Evolutionary conservation across 2,888 invertebrate species (phyloP), one percentile per base, ranked within the genome.

Genomic region (Pollenia amentaria): DNA sequence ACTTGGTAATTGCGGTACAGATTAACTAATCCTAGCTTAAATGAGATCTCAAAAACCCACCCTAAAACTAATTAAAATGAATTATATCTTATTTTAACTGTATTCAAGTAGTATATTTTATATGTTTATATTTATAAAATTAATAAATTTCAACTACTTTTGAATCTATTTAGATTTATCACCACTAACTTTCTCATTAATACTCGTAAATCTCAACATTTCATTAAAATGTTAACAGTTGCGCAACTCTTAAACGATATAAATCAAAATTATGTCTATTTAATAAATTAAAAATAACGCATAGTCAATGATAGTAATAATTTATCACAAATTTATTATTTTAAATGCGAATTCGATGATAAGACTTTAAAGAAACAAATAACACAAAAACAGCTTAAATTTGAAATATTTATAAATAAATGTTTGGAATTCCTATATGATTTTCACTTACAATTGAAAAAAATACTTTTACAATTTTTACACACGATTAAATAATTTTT

Each of bases 401-500:
- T 48, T 60, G 1, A 69, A 69, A 21, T 60, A 64, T 65, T 65
- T 70, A 73, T 44, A 48, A 73, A 73, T 72, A 77, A 29, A 69
- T 84, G 57, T 62, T 62, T 29, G 29, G 69, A 82, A 44, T 69
- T 21, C 18, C 64, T 40, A 48, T 42, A 51, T 46, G 40, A 40
- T 12, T 55, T 70, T 12, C 40, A 44, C 21, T 38, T 46, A 29
- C 29, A 44, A 53, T 46, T 38, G 46, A 14, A 67, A 46, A 40
- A 70, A 53, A 16, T 11, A 86, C 64, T 88, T 84, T 85, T n/a
- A n/a, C 42, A 86, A 79, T 87, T 84, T 89, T 92, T 90, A 90
- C 91, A 89, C 89, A 90, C 92, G 91, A 92, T 92, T 92, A 91
- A 92, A 90, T 90, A 89, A 90, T 91, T 89, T 65, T 77, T 77